Conservation (phyloP, 2,888 invertebrate genomes). For the Ophraella communa region DNA sequence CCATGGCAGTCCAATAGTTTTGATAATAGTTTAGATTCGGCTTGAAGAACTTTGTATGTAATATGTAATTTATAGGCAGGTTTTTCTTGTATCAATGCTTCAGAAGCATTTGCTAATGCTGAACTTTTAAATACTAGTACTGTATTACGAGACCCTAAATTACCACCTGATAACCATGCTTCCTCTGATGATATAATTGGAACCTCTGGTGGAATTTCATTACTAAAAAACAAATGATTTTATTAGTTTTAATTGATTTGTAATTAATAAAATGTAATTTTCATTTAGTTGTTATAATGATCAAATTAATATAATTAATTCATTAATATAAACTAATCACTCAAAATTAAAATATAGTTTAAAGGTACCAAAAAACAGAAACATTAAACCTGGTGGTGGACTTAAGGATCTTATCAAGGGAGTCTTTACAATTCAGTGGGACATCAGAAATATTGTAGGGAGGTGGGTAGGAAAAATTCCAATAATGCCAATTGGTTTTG, state of each 20-base stretch:
- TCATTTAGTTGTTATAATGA: too few relatives aligned
- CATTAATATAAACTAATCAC: background rate
- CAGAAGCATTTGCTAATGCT: conserved; percentile 62
- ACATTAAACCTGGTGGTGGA: conserved; percentile 9
- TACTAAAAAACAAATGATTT: conserved; percentile 4
- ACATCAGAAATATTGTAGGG: background rate
- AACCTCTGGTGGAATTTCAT: conserved; percentile 4
- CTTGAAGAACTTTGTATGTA: conserved; percentile 79
- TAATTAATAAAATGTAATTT: background rate
- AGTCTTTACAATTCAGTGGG: conserved; percentile 18
- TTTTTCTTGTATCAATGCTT: conserved; percentile 60
- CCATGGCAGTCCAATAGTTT: conserved; percentile 81
- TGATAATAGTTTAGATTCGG: conserved; percentile 80
- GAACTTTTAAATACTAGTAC: conserved; percentile 73
- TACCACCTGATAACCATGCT: conserved; percentile 56
- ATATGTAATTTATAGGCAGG: conserved; percentile 75
- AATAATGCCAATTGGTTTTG: conserved; percentile 15
- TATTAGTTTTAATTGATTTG: too few relatives aligned
- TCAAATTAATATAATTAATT: too few relatives aligned
- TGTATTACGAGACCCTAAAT: conserved; percentile 67
- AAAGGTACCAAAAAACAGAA: conserved; percentile 1
- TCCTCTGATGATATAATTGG: conserved; percentile 29
- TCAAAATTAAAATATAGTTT: conserved; percentile 3
- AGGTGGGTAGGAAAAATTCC: conserved; percentile 15
- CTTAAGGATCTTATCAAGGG: conserved; percentile 22